Conservation (phyloP, 2,797 vertebrate genomes). For the Natrix natrix region DNA sequence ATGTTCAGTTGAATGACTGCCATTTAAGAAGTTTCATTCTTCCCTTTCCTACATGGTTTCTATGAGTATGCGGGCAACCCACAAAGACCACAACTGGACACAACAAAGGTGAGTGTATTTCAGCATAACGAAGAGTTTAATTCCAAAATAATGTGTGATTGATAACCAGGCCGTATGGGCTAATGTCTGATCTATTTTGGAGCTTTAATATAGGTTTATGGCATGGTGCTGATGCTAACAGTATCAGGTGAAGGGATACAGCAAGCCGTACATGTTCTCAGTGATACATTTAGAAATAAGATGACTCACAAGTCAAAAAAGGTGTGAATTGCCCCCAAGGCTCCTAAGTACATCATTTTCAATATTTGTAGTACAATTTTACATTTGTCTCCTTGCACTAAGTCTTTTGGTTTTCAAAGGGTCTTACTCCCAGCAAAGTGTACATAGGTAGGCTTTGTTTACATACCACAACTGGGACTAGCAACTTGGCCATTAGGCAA, state of each 20-base stretch:
- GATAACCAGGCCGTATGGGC: not conserved
- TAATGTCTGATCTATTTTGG: constrained; percentile 53
- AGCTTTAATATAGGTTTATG: constrained; percentile 25
- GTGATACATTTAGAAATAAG: not conserved
- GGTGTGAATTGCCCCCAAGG: not conserved
- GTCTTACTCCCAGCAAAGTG: not conserved
- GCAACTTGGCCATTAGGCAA: not conserved
- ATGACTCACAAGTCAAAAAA: not conserved
- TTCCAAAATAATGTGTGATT: not conserved
- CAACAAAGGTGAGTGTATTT: not conserved
- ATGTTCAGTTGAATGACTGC: not conserved
- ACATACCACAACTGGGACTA: not conserved
- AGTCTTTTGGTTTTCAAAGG: not conserved
- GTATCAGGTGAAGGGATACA: constrained; percentile 13
- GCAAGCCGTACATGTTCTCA: not conserved
- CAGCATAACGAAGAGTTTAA: not conserved
- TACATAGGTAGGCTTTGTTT: not conserved
- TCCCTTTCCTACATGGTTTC: not conserved
- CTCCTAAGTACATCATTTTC: not conserved
- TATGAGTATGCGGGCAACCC: not conserved
- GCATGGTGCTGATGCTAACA: not conserved
- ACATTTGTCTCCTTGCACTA: not conserved
- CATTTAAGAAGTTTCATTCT: not conserved
- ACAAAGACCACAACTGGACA: not conserved
- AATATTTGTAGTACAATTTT: not conserved